These are phyloP conservation scores for Lethrus apterus DNA, from an alignment of 1,140 invertebrate genomes.

Conservation along the genomic window DNA sequence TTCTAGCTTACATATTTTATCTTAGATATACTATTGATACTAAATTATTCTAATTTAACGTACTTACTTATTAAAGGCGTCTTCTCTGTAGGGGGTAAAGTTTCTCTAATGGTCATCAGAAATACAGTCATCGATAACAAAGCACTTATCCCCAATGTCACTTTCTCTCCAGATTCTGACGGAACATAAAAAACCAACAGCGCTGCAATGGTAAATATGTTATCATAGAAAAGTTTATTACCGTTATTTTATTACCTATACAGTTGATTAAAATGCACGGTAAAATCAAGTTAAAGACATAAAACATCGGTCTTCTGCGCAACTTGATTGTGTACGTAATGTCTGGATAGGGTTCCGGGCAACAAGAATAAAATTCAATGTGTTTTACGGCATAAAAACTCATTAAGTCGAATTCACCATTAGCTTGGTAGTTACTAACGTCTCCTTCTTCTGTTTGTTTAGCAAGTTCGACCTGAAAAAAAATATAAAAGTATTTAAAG, in stretches of 20 bases:
- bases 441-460: constrained; percentile 67
- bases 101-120: constrained; percentile 86
- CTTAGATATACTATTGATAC: too few relatives aligned
- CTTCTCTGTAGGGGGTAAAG: constrained; percentile 86
- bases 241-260: constrained; percentile 50
- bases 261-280: constrained; percentile 85
- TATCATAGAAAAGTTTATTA: background rate
- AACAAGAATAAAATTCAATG: constrained; percentile 83
- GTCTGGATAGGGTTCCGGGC: constrained; percentile 87
- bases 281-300: constrained; percentile 85
- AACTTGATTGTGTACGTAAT: constrained; percentile 77
- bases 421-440: constrained; percentile 68
- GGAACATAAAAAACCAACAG: constrained; percentile 88
- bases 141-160: constrained; percentile 79
- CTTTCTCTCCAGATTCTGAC: constrained; percentile 85
- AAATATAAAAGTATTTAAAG: constrained; percentile 18
- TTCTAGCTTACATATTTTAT: too few relatives aligned
- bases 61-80: constrained; percentile 82
- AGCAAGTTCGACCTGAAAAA: constrained; percentile 59
- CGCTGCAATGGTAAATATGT: constrained; percentile 49
- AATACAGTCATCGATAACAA: constrained; percentile 90
- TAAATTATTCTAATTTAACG: too few relatives aligned
- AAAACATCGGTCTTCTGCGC: constrained; percentile 76
- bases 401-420: constrained; percentile 72
- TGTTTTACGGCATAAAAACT: constrained; percentile 64